Evolutionary conservation across 2,888 invertebrate species (phyloP), one percentile per base, ranked within the genome.

Genomic region (Tridacna gigas): DNA sequence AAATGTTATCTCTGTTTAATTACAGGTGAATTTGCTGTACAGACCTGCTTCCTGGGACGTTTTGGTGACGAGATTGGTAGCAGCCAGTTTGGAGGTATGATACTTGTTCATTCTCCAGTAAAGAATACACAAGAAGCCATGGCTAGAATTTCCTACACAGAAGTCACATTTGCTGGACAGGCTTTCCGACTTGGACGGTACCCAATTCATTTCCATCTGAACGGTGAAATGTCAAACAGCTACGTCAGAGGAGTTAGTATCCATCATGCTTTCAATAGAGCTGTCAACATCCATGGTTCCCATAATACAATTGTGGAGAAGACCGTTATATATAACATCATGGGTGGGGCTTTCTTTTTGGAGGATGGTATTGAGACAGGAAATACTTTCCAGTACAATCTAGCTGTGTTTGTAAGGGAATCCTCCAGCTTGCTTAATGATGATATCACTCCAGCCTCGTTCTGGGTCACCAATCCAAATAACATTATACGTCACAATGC

Each of bases 391-490:
- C 90, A 91, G 83, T 91, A 93, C 86, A 94, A 94, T 82, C 86
- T 94, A 63, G 93, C 89, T 9, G 80, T 93, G 11, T 93, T 93
- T 87, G 94, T 94, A 12, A 83, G 88, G 48, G 86, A 92, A 18
- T 93, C 93, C 77, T 88, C 93, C 9, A 92, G 92, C 84, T 88
- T 94, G 25, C 88, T 92, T 9, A 94, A 94, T 75, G 94, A 94
- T 90, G 94, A 94, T 81, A 89, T 94, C 82, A 94, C 94, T 9
- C 94, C 94, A n/a, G 94, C 94, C 63, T 90, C 90, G n/a, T 93
- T 91, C 88, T 94, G 94, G 94, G 89, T 92, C 7, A 91, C 94
- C 63, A 93, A 94, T 86, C 94, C 94, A 13, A 91, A 93, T 85
- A 94, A 94, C 86, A 92, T 88, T 12, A 71, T 92, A 73, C 82